These are phyloP conservation scores for Xanthorhoe designata DNA, from an alignment of 2,888 invertebrate genomes.

Conservation along the genomic window DNA sequence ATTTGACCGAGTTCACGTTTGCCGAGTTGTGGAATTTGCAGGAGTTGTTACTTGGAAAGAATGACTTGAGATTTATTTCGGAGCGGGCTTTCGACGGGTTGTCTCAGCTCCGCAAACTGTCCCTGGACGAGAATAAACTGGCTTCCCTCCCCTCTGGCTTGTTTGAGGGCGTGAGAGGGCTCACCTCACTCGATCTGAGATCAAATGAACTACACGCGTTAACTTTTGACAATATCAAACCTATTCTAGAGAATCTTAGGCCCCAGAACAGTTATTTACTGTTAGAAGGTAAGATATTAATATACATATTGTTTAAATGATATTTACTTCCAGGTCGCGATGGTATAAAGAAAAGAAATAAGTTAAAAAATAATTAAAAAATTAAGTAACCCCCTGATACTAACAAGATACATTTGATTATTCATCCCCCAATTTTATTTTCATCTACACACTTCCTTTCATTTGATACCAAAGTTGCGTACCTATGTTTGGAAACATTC, in stretches of 20 bases:
- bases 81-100: constrained; percentile 92
- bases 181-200: constrained; percentile 91
- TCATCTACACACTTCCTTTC: too few species aligned
- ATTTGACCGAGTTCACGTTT: constrained; percentile 92
- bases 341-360: too few species aligned
- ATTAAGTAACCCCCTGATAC: too few species aligned
- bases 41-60: constrained; percentile 89
- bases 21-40: constrained; percentile 91
- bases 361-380: too few species aligned
- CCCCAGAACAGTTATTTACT: constrained; percentile 90
- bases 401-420: too few species aligned
- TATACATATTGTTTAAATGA: too few species aligned
- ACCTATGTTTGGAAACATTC: too few species aligned
- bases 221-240: constrained; percentile 91
- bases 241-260: constrained; percentile 91
- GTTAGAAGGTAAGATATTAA: constrained; percentile 87
- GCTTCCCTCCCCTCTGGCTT: constrained; percentile 89
- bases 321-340: too few species aligned
- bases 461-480: too few species aligned
- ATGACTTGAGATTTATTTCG: constrained; percentile 89
- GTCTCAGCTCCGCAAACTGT: constrained; percentile 89
- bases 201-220: constrained; percentile 91
- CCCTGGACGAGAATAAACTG: constrained; percentile 91
- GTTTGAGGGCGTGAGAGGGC: constrained; percentile 89
- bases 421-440: too few species aligned